Evolutionary conservation across 1,140 invertebrate genomes (phyloP).

Genomic region (Mycetomoellerius zeteki): DNA sequence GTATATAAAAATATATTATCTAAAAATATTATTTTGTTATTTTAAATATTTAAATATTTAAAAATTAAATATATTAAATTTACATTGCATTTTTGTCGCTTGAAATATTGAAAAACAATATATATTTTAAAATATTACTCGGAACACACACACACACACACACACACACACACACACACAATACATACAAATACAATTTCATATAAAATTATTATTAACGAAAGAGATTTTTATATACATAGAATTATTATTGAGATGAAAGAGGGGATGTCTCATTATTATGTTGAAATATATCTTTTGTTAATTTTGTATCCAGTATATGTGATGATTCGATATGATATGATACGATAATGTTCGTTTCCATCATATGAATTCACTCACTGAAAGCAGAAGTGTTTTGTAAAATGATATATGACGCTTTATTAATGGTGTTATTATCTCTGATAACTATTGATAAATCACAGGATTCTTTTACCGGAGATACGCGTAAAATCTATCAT

Average conservation of each 20-base stretch:
- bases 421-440: constrained; percentile 39
- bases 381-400: constrained; percentile 29
- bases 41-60: not conserved
- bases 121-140: not conserved
- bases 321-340: not conserved
- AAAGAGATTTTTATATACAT: no score
- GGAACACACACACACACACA: not conserved
- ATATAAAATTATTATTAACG: not conserved
- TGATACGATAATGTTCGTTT: not conserved
- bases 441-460: constrained; percentile 30
- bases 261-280: not conserved
- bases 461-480: constrained; percentile 4
- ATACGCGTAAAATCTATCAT: constrained; percentile 8
- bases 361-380: constrained; percentile 7
- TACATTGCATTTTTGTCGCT: not conserved
- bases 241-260: not conserved
- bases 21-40: not conserved
- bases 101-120: not conserved
- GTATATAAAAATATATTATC: not conserved
- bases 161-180: no score
- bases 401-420: constrained; percentile 32
- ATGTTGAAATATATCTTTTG: not conserved
- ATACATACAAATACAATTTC: not conserved
- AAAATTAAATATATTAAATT: not conserved
- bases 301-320: not conserved